These are phyloP conservation scores for Bimastos eiseni DNA, from an alignment of 2,888 invertebrate species.

Conservation along the genomic window DNA sequence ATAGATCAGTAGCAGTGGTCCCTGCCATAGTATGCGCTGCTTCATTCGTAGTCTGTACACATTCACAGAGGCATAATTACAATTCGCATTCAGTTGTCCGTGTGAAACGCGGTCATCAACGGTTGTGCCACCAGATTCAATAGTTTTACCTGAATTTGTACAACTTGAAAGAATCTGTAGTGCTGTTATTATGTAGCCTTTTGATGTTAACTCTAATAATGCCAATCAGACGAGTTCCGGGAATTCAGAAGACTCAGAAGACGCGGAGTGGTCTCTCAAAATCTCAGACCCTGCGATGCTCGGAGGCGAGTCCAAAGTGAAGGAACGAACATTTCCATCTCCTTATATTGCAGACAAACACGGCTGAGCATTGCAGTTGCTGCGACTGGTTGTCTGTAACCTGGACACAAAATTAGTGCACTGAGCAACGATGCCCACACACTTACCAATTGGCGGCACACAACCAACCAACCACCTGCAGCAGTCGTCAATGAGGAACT, in stretches of 20 bases:
- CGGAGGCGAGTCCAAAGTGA: background rate
- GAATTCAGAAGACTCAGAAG: background rate
- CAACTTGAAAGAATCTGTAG: background rate
- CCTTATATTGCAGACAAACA: background rate
- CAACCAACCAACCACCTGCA: background rate
- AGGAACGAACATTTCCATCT: background rate
- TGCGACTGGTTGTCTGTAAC: no score
- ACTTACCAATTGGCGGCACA: background rate
- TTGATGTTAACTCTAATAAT: background rate
- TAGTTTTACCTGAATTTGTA: background rate
- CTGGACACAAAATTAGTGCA: background rate
- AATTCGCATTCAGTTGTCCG: no score
- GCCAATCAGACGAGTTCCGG: background rate
- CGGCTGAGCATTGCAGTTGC: background rate
- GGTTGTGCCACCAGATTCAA: background rate
- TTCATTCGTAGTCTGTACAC: no score
- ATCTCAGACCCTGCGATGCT: background rate
- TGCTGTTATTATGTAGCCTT: background rate
- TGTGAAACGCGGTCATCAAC: background rate
- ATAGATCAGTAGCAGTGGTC: no score
- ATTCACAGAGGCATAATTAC: no score
- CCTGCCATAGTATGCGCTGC: no score
- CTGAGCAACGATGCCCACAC: background rate
- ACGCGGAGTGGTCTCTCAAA: background rate
- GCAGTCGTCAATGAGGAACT: background rate